Base-by-base conservation (phyloP, 2,797 vertebrate genomes). In the Danionella dracula region DNA sequence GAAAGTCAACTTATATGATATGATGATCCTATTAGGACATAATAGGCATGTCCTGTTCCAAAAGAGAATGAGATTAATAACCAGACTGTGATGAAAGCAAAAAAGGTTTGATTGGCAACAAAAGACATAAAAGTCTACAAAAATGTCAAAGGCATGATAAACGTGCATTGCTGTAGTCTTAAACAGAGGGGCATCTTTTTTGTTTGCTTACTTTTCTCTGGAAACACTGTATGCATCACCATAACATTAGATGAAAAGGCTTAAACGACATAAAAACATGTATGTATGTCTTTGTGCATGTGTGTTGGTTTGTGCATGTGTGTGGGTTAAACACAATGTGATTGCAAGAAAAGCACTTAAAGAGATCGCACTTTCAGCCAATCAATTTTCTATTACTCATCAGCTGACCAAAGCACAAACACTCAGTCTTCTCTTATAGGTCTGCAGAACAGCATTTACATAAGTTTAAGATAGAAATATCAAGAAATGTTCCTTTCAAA, bases 1-100 rank as follows among this genome's bases (percentile, higher is more conserved):
- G 45, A 44, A 75, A 68, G 10, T 63, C 51, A 49, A 2, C 42
- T 29, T 61, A 81, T 78, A 76, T 55, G 54, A 79, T 76, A 76
- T 70, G 61, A 53, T 27, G 56, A 70, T 71, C 60, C 75, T 49
- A 48, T 9, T 53, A 27, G 37, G 8, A 40, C 37, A 51, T 35
- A 38, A 74, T 27, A 44, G 53, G 41, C 62, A 45, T 23, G 16
- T 46, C 57, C 45, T 27, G 5, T 41, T 6, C 21, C 49, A 46
- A 32, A 48, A 58, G 35, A 31, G 46, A 57, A 68, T 10, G 4
- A 35, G 58, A 53, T 8, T 59, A 29, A 20, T 29, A 40, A 12
- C 31, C n/a, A 35, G 13, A 48, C 19, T 38, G 16, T 5, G 19
- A 63, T 23, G 23, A 58, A 49, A 69, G 53, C 32, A 15, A 51